A percentile compares a stretch with the other conserved stretches of the same genome.
Conservation (phyloP, 2,888 invertebrate species). For the Tenthredo distinguenda region DNA sequence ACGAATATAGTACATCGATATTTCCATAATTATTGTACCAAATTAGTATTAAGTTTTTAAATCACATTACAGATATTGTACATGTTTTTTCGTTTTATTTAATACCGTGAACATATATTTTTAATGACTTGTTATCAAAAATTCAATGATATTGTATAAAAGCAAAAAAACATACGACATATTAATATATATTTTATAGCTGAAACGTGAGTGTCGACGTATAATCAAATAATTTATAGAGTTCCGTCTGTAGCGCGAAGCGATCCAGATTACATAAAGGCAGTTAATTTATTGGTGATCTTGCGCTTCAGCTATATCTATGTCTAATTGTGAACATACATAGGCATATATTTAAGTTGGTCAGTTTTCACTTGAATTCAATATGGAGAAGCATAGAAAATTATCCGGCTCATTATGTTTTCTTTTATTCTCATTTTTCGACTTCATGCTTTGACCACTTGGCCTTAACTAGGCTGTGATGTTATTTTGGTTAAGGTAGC, state of each 20-base stretch:
- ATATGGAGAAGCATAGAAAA: background rate
- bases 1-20: background rate
- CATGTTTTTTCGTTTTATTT: background rate
- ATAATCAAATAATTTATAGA: background rate
- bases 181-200: conserved; percentile 3
- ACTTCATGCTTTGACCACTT: conserved; percentile 38
- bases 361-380: background rate
- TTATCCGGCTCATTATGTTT: background rate
- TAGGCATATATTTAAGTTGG: background rate
- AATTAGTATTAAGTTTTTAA: conserved; percentile 3
- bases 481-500: conserved; percentile 46
- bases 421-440: background rate
- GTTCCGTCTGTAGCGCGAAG: background rate
- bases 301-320: background rate
- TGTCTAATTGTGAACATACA: background rate
- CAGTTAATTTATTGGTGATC: background rate
- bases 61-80: background rate
- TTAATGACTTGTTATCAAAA: background rate
- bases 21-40: background rate
- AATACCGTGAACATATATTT: background rate
- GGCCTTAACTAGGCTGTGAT: conserved; percentile 47
- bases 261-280: background rate
- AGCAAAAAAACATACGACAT: background rate
- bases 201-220: background rate
- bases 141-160: conserved; percentile 4